Base-by-base conservation (phyloP, 2,888 invertebrate species). In the Chrysolina americana region DNA sequence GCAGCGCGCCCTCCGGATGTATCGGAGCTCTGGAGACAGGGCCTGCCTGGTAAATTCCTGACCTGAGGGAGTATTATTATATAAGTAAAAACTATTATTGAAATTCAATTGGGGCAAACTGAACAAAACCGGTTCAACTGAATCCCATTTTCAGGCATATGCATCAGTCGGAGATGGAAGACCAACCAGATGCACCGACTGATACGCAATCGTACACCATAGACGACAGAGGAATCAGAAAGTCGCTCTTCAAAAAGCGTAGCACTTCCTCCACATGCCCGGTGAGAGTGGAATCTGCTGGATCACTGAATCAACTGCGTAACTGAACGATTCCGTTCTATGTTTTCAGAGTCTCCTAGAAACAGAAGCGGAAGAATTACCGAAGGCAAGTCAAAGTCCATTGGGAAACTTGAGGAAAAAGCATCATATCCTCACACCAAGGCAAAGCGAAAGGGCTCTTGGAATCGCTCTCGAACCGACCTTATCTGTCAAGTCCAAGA, bases 231-330 rank as follows among this genome's bases (percentile, higher is more conserved):
- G 93, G 93, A 13, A 91, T 93, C 75, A 92, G 95, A 81, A 97
- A 96, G 85, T 91, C 95, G 74, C 91, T 95, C 0, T 95, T 97
- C 82, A 96, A 97, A 85, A 97, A 97, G 85, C 90, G 96, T 78
- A 96, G 96, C 85, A 95, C 96, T 0, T 96, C 96, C 0, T 96
- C 96, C 0, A 95, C 96, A 15, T 96, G 96, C 81, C 94, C 95
- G 70, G 94, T 94, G 88, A 89, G 91, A 13, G 21, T 21, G 11
- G 21, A 53, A 53, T 53, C 23, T 11, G 21, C n/a, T 47, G 10
- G 21, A 41, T 56, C 10, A 19, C 28, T 21, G n/a, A 10, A 21
- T 17, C 13, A 23, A 13, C 17, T 23, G 15, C 28, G 17, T 15
- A 21, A 84, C 48, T 10, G 2, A 5, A 9, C 64, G 36, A 56